These are phyloP conservation scores for Diachasma alloeum DNA, from an alignment of 1,140 invertebrate species.

Conservation along the genomic window DNA sequence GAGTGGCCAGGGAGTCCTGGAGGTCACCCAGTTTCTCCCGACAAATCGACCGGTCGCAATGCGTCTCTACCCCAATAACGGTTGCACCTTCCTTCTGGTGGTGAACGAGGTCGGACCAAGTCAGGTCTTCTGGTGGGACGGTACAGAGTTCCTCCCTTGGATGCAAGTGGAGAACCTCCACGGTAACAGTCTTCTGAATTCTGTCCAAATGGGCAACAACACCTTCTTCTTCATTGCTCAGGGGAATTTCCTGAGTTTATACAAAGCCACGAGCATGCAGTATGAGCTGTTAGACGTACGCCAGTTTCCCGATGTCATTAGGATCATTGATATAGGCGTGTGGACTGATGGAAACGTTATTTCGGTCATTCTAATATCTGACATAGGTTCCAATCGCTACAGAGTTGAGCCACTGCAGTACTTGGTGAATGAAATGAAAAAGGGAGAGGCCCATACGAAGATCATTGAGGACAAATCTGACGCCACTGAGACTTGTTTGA, in stretches of 20 bases:
- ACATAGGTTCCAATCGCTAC: slow-evolving; percentile 8
- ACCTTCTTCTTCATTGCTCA: slow-evolving; percentile 40
- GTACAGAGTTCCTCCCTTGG: slow-evolving; percentile 42
- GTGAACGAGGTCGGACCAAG: slow-evolving; percentile 32
- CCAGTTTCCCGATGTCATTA: neutral
- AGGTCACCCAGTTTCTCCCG: slow-evolving; percentile 35
- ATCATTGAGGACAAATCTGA: neutral
- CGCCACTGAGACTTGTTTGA: slow-evolving; percentile 16
- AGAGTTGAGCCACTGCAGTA: slow-evolving; percentile 34
- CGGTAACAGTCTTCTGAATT: slow-evolving; percentile 26
- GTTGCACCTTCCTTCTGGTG: slow-evolving; percentile 35
- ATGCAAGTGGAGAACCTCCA: slow-evolving; percentile 32
- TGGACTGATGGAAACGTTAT: slow-evolving; percentile 8
- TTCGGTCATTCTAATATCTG: slow-evolving; percentile 30
- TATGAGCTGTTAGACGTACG: slow-evolving; percentile 14
- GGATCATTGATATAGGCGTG: slow-evolving; percentile 33
- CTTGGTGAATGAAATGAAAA: slow-evolving; percentile 13
- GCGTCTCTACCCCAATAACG: slow-evolving; percentile 35
- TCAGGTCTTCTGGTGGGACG: slow-evolving; percentile 44
- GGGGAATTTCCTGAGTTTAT: slow-evolving; percentile 35
- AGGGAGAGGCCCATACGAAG: neutral
- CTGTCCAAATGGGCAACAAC: slow-evolving; percentile 30
- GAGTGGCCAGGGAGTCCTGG: neutral
- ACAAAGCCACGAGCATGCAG: slow-evolving; percentile 31
- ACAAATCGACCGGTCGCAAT: slow-evolving; percentile 35